phyloP scores from a whole-genome alignment of 2,797 vertebrate genomes.

The Orestias chungarensis region DNA sequence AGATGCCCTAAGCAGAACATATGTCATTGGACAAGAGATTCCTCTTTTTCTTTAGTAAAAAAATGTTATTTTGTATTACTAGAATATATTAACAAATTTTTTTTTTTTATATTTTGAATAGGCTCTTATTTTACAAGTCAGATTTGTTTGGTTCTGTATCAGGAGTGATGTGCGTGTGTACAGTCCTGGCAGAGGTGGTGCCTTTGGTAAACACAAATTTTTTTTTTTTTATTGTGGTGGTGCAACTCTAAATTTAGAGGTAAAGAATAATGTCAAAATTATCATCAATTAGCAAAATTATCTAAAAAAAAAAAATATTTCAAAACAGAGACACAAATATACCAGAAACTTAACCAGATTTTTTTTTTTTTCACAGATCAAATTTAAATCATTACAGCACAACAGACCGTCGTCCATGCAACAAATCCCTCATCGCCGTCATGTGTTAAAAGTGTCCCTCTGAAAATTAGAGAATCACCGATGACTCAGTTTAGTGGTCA shows the following conservation, averaged over 20 bases:
- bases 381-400: slow-evolving; percentile 52
- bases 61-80: too few species aligned
- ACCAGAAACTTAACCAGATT: background rate
- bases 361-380: slow-evolving; percentile 64
- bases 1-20: too few species aligned
- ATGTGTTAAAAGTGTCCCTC: slow-evolving; percentile 46
- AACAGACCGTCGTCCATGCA: slow-evolving; percentile 61
- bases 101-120: too few species aligned
- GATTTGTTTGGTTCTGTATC: too few species aligned
- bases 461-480: slow-evolving; percentile 57
- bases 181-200: background rate
- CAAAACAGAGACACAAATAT: background rate
- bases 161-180: too few species aligned
- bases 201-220: background rate
- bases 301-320: background rate
- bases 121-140: too few species aligned
- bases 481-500: slow-evolving; percentile 48
- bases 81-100: too few species aligned
- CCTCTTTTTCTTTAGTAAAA: too few species aligned
- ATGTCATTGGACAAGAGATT: too few species aligned
- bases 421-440: slow-evolving; percentile 51
- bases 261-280: background rate
- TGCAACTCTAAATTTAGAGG: background rate
- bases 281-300: background rate
- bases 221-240: background rate